Evolutionary conservation across 2,797 vertebrate genomes (phyloP).

Genomic region (Lepus oiostolus): DNA sequence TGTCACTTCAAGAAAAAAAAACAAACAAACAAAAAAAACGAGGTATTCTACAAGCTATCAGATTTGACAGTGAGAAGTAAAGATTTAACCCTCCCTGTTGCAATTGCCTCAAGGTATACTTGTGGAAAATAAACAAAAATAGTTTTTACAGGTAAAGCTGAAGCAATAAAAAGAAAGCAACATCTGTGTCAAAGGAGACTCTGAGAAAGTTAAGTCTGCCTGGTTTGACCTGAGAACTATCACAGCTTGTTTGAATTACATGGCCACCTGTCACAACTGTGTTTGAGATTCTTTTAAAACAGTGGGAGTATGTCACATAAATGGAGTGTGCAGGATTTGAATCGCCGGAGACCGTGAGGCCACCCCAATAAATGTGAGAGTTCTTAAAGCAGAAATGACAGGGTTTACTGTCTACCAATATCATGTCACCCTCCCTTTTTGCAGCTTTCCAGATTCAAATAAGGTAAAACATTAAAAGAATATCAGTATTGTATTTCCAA

Average conservation of each 20-base stretch:
- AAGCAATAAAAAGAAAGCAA: slow-evolving; percentile 79
- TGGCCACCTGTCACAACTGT: slow-evolving; percentile 79
- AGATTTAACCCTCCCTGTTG: slow-evolving; percentile 76
- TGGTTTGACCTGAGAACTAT: slow-evolving; percentile 78
- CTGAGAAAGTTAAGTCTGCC: slow-evolving; percentile 72
- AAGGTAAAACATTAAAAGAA: slow-evolving; percentile 18
- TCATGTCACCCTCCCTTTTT: background rate
- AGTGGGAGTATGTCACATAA: slow-evolving; percentile 80
- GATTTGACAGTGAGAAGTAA: slow-evolving; percentile 83
- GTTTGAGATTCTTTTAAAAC: slow-evolving; percentile 79
- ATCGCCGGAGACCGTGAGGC: slow-evolving; percentile 74
- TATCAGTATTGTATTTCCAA: background rate
- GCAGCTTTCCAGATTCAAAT: background rate
- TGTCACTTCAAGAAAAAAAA: background rate
- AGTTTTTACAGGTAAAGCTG: slow-evolving; percentile 79
- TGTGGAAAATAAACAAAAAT: slow-evolving; percentile 85
- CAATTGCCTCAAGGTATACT: slow-evolving; percentile 79
- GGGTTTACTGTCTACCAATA: background rate
- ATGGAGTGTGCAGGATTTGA: slow-evolving; percentile 76
- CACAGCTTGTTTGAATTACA: slow-evolving; percentile 76
- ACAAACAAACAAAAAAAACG: no score
- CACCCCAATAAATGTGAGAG: slow-evolving; percentile 41
- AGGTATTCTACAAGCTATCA: slow-evolving; percentile 54
- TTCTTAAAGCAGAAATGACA: slow-evolving; percentile 79
- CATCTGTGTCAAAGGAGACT: slow-evolving; percentile 81